These are phyloP conservation scores for Manis pentadactyla DNA, from an alignment of 2,797 vertebrate genomes.

Conservation along the genomic window DNA sequence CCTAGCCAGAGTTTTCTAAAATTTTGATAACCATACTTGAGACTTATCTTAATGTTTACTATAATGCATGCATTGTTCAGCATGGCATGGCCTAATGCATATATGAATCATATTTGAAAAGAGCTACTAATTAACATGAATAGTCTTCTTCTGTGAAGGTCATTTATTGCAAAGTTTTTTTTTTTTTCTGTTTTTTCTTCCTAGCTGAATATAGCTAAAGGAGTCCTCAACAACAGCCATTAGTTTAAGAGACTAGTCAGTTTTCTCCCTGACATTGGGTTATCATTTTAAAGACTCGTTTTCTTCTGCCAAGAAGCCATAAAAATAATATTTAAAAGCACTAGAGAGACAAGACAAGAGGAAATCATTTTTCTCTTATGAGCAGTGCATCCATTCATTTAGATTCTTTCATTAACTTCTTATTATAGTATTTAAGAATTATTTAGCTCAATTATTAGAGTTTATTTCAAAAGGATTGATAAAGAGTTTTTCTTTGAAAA, in stretches of 20 bases:
- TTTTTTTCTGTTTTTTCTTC: constrained; percentile 86
- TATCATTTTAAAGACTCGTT: constrained; percentile 85
- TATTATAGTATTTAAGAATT: neutral
- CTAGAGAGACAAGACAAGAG: constrained; percentile 46
- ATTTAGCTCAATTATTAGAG: neutral
- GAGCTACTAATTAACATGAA: constrained; percentile 98
- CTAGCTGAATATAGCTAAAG: constrained; percentile 85
- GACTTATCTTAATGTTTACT: constrained; percentile 90
- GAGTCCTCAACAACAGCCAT: constrained; percentile 87
- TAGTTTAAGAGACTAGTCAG: constrained; percentile 89
- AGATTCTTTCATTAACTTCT: neutral
- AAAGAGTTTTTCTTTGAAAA: neutral
- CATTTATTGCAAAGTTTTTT: constrained; percentile 89
- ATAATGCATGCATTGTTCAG: constrained; percentile 90
- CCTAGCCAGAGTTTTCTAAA: constrained; percentile 94
- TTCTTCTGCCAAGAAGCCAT: constrained; percentile 84
- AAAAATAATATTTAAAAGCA: constrained; percentile 86
- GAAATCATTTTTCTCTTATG: neutral
- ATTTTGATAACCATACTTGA: constrained; percentile 93
- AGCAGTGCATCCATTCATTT: neutral
- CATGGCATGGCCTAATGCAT: constrained; percentile 94
- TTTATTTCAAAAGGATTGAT: neutral
- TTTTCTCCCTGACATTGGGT: constrained; percentile 87
- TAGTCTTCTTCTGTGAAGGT: constrained; percentile 93
- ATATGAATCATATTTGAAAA: constrained; percentile 93